These are phyloP conservation scores for Parus major DNA, from an alignment of 2,113 vertebrate genomes.

Conservation along the genomic window DNA sequence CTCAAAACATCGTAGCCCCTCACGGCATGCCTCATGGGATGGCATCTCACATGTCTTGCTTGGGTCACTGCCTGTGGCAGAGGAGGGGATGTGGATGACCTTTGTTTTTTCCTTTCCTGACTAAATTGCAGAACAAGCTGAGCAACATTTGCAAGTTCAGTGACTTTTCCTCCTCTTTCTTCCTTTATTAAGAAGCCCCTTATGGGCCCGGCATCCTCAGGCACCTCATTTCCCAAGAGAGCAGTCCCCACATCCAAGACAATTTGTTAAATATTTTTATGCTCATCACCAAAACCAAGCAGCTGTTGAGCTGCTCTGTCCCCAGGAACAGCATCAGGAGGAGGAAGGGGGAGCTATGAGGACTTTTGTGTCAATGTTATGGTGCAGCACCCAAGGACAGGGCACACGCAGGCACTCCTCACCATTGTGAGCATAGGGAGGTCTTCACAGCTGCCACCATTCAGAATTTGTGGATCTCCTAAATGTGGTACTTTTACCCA, in stretches of 20 bases:
- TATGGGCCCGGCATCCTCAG: background rate
- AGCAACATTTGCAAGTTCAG: background rate
- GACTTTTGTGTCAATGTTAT: background rate
- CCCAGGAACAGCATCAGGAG: background rate
- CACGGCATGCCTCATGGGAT: background rate
- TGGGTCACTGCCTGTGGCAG: background rate
- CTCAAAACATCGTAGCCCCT: background rate
- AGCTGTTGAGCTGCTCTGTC: background rate
- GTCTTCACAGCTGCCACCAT: background rate
- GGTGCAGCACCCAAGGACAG: background rate
- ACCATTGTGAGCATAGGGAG: fast-evolving
- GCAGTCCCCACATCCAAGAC: background rate
- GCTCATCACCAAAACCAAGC: background rate
- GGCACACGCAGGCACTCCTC: fast-evolving
- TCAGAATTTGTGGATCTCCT: background rate
- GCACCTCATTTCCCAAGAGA: background rate
- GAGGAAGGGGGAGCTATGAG: background rate
- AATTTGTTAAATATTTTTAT: background rate
- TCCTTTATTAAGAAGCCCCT: background rate
- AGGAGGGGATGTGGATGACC: background rate
- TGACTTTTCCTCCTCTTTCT: background rate
- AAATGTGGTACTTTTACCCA: fast-evolving
- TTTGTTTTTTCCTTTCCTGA: background rate
- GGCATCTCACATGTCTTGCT: too few relatives aligned
- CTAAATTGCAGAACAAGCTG: background rate